Evolutionary conservation across 2,797 vertebrate species (phyloP), one percentile per base, ranked within the genome.

Genomic region (Trichosurus vulpecula): DNA sequence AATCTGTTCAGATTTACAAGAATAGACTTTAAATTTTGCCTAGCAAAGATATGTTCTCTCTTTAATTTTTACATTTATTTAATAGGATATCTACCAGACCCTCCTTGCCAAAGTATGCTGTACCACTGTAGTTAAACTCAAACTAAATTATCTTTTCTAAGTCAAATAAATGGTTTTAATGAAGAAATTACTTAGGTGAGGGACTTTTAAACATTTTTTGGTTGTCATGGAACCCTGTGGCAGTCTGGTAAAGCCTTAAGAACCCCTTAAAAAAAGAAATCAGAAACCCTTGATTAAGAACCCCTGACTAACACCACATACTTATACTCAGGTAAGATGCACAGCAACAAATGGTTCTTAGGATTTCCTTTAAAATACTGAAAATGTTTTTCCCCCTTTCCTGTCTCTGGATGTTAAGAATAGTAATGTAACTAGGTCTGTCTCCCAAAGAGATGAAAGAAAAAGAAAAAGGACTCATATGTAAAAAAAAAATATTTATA

Each of bases 361-460:
- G 52, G 31, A 61, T 94, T 95, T 66, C 52, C 52, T 96, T 92
- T 54, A 16, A n/a, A 66, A 54, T 91, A 89, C 27, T 90, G 19
- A 16, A 25, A 30, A 91, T 57, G 93, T 58, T 29, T 92, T 4
- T 90, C 66, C 94, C 47, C 27, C 47, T 92, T 35, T 95, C 19
- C 94, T 96, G 55, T 0, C 47, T 58, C 61, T 94, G 41, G 25
- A 54, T 94, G 61, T 90, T 91, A 14, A 93, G 35, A 90, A 54
- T 94, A 51, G 1, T 56, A 90, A 61, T 61, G 55, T 61, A 51
- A 90, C 41, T 87, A 87, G 74, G 74, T 87, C 74, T 87, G 74
- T 87, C 41, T 87, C 74, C 41, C 41, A 87, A 87, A 11, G 74
- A 87, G 41, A 87, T 87, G 22, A 87, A 87, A 87, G 41, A 51